A percentile compares a stretch with the other conserved stretches of the same genome.
Evolutionary conservation across 2,888 invertebrate species (phyloP).

Genomic region (Dendrolimus pini): DNA sequence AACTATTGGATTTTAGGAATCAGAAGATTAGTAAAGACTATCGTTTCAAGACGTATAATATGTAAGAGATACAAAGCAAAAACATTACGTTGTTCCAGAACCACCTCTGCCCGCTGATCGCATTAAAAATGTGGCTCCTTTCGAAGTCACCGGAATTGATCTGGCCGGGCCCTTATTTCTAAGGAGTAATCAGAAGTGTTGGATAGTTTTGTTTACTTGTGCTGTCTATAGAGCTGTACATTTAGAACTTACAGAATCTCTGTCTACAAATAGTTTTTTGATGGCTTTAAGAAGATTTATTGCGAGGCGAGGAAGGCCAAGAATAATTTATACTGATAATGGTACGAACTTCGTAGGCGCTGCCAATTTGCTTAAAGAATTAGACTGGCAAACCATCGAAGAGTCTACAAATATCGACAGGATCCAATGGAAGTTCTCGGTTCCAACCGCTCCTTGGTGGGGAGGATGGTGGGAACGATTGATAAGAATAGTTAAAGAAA

Average conservation of each 20-base stretch:
- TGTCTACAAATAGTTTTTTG: slow-evolving; percentile 3
- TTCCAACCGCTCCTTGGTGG: no score
- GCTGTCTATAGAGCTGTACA: slow-evolving; percentile 6
- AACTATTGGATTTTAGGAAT: no score
- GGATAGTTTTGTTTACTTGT: slow-evolving; percentile 7
- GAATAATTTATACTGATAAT: slow-evolving; percentile 7
- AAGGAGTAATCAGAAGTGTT: slow-evolving; percentile 2
- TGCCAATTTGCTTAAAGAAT: no score
- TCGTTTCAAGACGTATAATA: no score
- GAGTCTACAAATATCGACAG: no score
- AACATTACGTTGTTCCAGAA: not conserved
- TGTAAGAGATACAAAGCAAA: slow-evolving; percentile 55
- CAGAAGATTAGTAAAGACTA: no score
- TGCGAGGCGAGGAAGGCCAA: slow-evolving; percentile 6
- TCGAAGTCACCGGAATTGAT: slow-evolving; percentile 5
- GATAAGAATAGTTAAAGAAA: no score
- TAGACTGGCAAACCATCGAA: no score
- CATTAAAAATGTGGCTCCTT: not conserved
- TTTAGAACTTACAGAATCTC: slow-evolving; percentile 3
- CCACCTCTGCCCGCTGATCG: slow-evolving; percentile 1
- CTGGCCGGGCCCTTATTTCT: slow-evolving; percentile 5
- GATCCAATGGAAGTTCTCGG: no score
- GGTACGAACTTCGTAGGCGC: no score
- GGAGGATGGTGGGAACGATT: no score
- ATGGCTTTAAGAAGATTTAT: slow-evolving; percentile 6